A percentile compares a stretch with the other conserved stretches of the same genome.
Evolutionary conservation across 1,140 invertebrate species (phyloP).

Genomic region (Procambarus virginalis): DNA sequence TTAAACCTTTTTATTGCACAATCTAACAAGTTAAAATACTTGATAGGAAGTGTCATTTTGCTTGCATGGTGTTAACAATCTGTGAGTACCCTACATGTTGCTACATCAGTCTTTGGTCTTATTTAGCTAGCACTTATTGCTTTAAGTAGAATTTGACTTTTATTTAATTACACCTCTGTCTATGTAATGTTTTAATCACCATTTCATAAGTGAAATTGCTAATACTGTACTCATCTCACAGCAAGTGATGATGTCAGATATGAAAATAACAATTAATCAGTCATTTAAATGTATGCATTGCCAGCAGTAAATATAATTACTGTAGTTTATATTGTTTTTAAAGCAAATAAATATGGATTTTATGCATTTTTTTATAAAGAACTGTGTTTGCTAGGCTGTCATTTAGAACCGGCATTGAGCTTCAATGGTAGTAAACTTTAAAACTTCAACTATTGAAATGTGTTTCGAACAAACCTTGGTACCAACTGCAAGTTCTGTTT

Average conservation of each 20-base stretch:
- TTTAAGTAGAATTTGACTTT: background rate
- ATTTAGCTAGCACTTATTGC: background rate
- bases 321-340: background rate
- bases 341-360: background rate
- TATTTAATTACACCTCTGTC: background rate
- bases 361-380: background rate
- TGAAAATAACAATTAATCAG: background rate
- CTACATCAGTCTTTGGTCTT: background rate
- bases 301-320: too few species aligned
- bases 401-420: background rate
- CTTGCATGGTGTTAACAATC: background rate
- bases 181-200: background rate
- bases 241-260: background rate
- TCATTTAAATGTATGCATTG: too few species aligned
- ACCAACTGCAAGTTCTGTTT: background rate
- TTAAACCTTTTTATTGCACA: background rate
- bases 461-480: background rate
- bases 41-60: background rate
- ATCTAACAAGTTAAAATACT: background rate
- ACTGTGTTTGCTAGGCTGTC: background rate
- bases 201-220: background rate
- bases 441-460: background rate
- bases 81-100: background rate
- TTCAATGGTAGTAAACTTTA: background rate
- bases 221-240: background rate